Evolutionary conservation across 2,888 invertebrate species (phyloP), one percentile per base, ranked within the genome.

Genomic region (Eupithecia exiguata): DNA sequence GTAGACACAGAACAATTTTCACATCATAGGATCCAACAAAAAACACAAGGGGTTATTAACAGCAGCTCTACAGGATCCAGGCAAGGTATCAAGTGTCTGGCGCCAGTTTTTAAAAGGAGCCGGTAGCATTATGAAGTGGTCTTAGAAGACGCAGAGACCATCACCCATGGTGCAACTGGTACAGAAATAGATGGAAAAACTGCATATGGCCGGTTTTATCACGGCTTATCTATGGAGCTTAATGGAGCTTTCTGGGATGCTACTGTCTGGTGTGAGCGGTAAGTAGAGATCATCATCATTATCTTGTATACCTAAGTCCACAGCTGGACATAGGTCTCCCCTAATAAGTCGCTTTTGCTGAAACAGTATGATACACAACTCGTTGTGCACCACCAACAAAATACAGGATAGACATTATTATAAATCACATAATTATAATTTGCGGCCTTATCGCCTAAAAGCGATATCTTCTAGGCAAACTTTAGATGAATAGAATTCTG

Each of bases 101-200:
- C 91, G 91, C 90, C 90, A 84, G 85, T 75, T 82, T 77, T 81
- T 79, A 76, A 78, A 80, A 81, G 82, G 75, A 81, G 84, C 79
- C 85, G 84, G 84, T 81, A 81, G 81, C 82, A 79, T 75, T 77
- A 49, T 74, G 81, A 84, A 84, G 82, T 82, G 80, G 79, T 87
- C 82, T 82, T 82, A 83, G 79, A 83, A 87, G 87, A 86, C 87
- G 88, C 87, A 86, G 87, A 86, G 84, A 83, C 82, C 85, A 85
- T 84, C 86, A 84, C 86, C 85, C 86, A 84, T 40, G 72, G 75
- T 69, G 71, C 68, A 38, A 36, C 5, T 79, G 80, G 75, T 82
- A 86, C 86, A 82, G 84, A 89, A 91, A 92, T 92, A 92, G 91
- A 86, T 74, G 85, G 87, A 90, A 92, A 92, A 92, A 91, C 88